phyloP scores from a whole-genome alignment of 2,797 vertebrate genomes.

The Scolopax rusticola region DNA sequence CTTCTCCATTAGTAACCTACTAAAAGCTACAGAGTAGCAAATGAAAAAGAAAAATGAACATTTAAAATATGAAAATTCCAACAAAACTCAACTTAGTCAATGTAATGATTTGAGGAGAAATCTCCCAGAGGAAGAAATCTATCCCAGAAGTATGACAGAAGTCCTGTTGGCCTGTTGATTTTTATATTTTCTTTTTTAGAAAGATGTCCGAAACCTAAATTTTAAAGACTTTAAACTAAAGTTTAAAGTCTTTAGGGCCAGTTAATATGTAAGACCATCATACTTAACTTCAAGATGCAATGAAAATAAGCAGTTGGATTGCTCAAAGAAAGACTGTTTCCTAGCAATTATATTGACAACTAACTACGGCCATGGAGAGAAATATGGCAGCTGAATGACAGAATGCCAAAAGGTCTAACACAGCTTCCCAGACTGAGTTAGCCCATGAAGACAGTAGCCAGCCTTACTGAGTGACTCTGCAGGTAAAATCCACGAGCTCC shows the following conservation, averaged over 20 bases:
- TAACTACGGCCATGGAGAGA: constrained; percentile 64
- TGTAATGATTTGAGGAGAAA: constrained; percentile 26
- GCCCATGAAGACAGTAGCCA: constrained; percentile 33
- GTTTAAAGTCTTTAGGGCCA: constrained; percentile 44
- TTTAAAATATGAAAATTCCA: neutral
- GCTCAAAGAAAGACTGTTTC: constrained; percentile 70
- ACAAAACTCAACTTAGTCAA: constrained; percentile 14
- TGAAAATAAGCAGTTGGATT: constrained; percentile 56
- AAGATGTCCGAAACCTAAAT: constrained; percentile 16
- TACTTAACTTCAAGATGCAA: constrained; percentile 64
- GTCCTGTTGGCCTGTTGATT: neutral
- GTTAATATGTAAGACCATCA: constrained; percentile 51
- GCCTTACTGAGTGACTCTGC: constrained; percentile 21
- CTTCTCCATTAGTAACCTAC: neutral
- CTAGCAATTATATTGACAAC: constrained; percentile 64
- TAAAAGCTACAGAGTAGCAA: constrained; percentile 12
- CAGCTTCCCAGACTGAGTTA: constrained; percentile 59
- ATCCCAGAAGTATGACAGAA: neutral
- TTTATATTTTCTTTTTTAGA: constrained; percentile 14
- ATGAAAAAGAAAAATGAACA: constrained; percentile 44
- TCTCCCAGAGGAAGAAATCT: constrained; percentile 2
- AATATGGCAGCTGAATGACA: constrained; percentile 65
- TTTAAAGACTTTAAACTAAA: constrained; percentile 42
- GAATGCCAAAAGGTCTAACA: constrained; percentile 54
- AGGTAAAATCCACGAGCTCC: neutral